Base-by-base conservation (phyloP, 2,888 invertebrate genomes). In the Lepidonotus clava region DNA sequence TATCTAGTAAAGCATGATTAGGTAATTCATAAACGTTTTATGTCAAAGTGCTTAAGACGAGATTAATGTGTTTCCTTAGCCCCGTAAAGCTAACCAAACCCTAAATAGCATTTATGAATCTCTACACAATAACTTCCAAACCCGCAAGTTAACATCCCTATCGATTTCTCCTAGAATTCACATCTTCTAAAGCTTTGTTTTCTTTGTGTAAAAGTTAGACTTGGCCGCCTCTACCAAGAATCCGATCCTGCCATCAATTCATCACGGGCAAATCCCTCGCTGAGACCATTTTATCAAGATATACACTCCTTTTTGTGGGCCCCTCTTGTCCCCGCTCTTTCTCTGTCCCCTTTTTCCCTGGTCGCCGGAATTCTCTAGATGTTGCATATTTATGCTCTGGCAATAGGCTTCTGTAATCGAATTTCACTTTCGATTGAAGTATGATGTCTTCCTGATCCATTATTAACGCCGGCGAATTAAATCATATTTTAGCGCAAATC, bases 401-500 rank as follows among this genome's bases (percentile, higher is more conserved):
- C 51, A 41, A 51, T 46, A 46, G 51, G 46, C 24, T 14, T 14
- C 80, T 28, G 46, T 80, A 80, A 80, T 80, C 80, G 80, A 80
- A 51, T 80, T 80, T 41, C 80, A 51, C 41, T 80, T 80, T 80
- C 80, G 80, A 80, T 80, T 80, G 80, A 80, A 80, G 80, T 80
- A 80, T 80, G 80, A 80, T 80, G 80, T 80, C 46, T 24, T 80
- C 80, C 32, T 18, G 41, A 46, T 80, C 24, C 28, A 80, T 80
- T 80, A 80, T 80, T 80, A 80, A 80, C 80, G 41, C 2, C 41
- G 0, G 46, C 24, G 80, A 80, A 80, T 80, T 80, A 80, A 80
- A 80, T 80, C 80, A 80, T 80, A 80, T 80, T 80, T 80, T 80
- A 80, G 80, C 80, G 80, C 80, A 51, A 80, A 80, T 80, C 80